These are phyloP conservation scores for Muschampia plurimacula DNA, from an alignment of 2,888 invertebrate genomes.

Conservation along the genomic window DNA sequence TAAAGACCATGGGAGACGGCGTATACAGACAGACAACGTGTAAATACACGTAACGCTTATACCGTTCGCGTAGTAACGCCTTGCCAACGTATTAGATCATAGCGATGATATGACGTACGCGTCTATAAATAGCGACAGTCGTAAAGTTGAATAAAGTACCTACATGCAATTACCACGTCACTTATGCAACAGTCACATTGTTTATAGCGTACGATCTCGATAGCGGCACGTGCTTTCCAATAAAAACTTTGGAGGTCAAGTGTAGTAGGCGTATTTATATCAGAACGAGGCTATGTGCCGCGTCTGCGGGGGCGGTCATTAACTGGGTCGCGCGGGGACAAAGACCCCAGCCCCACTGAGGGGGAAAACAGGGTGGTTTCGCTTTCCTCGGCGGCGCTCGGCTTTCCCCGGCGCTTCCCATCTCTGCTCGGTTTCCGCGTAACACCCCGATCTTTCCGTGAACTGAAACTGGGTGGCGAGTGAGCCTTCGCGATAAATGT, in stretches of 20 bases:
- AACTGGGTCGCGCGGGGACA: conserved; percentile 84
- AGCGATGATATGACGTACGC: conserved; percentile 38
- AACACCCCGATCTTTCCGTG: conserved; percentile 65
- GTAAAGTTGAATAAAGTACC: conserved; percentile 39
- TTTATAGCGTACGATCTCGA: conserved; percentile 75
- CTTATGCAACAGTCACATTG: conserved; percentile 53
- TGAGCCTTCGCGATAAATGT: conserved; percentile 61
- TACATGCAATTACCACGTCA: conserved; percentile 39
- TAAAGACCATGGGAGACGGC: conserved; percentile 10
- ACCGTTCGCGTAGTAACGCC: conserved; percentile 14
- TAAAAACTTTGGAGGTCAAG: conserved; percentile 86
- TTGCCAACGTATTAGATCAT: conserved; percentile 34
- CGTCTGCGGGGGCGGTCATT: conserved; percentile 83
- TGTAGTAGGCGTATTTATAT: conserved; percentile 86
- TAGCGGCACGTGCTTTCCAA: conserved; percentile 81
- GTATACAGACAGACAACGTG: not conserved
- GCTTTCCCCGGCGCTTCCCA: conserved; percentile 51
- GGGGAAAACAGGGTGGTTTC: conserved; percentile 75
- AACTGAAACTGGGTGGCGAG: conserved; percentile 53
- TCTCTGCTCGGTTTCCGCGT: conserved; percentile 58
- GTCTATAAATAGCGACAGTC: conserved; percentile 45
- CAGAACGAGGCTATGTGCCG: conserved; percentile 79
- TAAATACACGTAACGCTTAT: conserved; percentile 18
- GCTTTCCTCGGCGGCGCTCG: conserved; percentile 67
- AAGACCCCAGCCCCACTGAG: conserved; percentile 72